Conservation (phyloP, 1,140 invertebrate species). For the Homarus americanus region DNA sequence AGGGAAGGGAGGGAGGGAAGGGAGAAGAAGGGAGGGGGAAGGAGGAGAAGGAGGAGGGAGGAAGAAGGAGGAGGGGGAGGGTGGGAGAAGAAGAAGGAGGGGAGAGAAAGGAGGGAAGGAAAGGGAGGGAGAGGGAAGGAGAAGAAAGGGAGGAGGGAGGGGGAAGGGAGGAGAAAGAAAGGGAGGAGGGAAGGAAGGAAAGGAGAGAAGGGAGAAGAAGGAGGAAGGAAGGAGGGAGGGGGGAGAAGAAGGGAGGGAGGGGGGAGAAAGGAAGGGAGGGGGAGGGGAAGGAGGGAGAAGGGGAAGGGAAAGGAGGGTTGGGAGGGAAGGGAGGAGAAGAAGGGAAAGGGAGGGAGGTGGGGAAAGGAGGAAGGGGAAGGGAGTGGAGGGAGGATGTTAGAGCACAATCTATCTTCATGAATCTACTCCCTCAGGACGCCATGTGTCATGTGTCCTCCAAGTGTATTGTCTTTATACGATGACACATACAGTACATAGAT, state of each 20-base stretch:
- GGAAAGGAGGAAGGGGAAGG: not conserved
- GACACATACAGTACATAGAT: too few relatives aligned
- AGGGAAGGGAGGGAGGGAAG: not conserved
- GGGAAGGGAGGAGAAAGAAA: not conserved
- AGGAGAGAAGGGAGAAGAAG: not conserved
- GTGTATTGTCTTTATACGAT: too few relatives aligned
- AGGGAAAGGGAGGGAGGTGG: not conserved
- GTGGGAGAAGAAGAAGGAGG: not conserved
- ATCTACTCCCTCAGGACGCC: too few relatives aligned
- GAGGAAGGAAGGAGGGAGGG: too few relatives aligned
- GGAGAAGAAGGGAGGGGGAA: not conserved
- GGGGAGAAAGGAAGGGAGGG: not conserved
- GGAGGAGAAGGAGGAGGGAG: not conserved
- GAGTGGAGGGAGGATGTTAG: not conserved
- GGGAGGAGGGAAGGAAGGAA: not conserved
- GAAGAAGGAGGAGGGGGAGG: not conserved
- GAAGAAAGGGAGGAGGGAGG: not conserved
- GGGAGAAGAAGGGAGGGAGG: not conserved
- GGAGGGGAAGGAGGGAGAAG: not conserved
- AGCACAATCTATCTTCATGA: too few relatives aligned
- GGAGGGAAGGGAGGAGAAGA: not conserved
- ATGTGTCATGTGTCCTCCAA: too few relatives aligned
- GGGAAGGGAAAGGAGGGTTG: not conserved
- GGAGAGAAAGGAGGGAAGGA: not conserved
- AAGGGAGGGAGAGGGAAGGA: not conserved